Evolutionary conservation across 1,140 invertebrate genomes (phyloP), one percentile per base, ranked within the genome.

Genomic region (Zaprionus davidi): DNA sequence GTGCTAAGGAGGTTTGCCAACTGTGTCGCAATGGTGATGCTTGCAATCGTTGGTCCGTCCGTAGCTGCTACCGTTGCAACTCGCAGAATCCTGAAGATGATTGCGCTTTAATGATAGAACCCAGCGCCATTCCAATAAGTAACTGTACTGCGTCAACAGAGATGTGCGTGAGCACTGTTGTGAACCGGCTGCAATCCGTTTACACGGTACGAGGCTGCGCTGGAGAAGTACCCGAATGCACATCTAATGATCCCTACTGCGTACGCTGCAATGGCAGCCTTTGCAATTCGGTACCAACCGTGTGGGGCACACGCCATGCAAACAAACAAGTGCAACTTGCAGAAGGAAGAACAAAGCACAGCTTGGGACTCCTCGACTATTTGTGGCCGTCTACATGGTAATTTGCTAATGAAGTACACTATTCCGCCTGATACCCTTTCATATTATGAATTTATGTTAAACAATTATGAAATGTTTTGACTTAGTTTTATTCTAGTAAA

Each of bases 241-340:
- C 70, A 9, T 17, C 36, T 20, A 90, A 85, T 31, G 90, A 92
- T 81, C 90, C 90, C 7, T 92, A 80, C 58, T 92, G 90, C 46
- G 79, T 87, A 0, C 86, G 86, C 1, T 92, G 90, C 55, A 87
- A 92, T 20, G 90, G 90, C n/a, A 90, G 76, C 15, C 62, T 91
- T 3, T 92, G 90, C 67, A 92, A 92, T 71, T 41, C 31, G 24
- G 62, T 68, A 22, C 76, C 92, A 31, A 88, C 85, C 6, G 13
- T 65, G 7, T 90, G 85, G 85, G 22, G 57, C 31, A 28, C 64
- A 26, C 26, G n/a, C 7, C n/a, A 28, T 2, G 24, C 58, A 36
- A 2, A 49, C 57, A 20, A 55, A 11, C 28, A 65, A 17, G 46
- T 41, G 2, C 46, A 51, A 3, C 5, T 49, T 41, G 20, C 24